Evolutionary conservation across 2,113 vertebrate species (phyloP), one percentile per base, ranked within the genome.

Genomic region (Oenanthe melanoleuca): DNA sequence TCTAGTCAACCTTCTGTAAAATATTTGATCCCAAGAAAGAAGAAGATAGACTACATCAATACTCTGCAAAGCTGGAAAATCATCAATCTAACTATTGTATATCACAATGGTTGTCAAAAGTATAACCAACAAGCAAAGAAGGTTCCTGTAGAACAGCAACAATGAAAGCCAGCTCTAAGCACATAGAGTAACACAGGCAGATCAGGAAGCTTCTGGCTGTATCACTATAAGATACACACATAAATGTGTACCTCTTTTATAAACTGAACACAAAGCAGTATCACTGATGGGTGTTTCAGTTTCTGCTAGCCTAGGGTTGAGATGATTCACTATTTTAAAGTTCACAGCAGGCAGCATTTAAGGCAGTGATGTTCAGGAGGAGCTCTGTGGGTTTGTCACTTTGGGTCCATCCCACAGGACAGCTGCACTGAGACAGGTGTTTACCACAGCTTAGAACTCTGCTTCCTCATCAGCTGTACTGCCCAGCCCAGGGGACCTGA

Each of bases 371-470:
- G 5, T 26, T 21, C 22, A 67, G 24, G 29, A 74, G 22, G 34
- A 80, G 3, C 9, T 61, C 24, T 1, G 0, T 34, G 38, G 6
- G 14, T 84, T 33, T 37, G 9, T 33, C 61, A 55, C 44, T 78
- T 33, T 16, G n/a, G 45, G 44, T 88, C 28, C 53, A 53, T 61
- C 37, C 40, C 44, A 18, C 5, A 28, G 40, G 24, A 47, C 1
- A 1, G 7, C 34, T 57, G n/a, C 21, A 31, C 37, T 56, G 61
- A 38, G 52, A 45, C 14, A 16, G 40, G 34, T 18, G 29, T 63
- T 79, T 37, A 45, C 28, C 37, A 33, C 0, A 0, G 12, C 8
- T 40, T 3, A 42, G 42, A 7, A 4, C 28, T 80, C 50, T 50
- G 7, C 34, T 37, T 45, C 61, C 71, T 56, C 34, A 23, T 31